These are phyloP conservation scores for Trilocha varians DNA, from an alignment of 2,888 invertebrate genomes.

Conservation along the genomic window DNA sequence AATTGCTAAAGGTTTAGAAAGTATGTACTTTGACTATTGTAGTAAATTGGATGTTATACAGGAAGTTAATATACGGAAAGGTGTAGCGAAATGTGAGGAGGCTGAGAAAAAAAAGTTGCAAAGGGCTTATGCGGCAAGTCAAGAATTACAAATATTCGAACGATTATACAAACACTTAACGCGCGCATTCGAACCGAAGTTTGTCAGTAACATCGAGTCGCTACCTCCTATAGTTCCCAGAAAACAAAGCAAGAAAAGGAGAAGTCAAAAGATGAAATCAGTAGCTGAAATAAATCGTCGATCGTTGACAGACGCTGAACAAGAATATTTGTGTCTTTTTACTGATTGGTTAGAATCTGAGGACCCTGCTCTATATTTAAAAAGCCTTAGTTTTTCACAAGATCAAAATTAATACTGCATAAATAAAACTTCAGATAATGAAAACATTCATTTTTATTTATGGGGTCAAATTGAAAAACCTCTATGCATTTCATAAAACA, in stretches of 20 bases:
- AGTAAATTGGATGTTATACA: constrained; percentile 71
- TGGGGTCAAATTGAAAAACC: constrained; percentile 54
- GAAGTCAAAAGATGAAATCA: constrained; percentile 4
- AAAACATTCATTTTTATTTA: constrained; percentile 69
- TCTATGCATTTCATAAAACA: constrained; percentile 51
- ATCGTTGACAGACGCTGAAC: constrained; percentile 39
- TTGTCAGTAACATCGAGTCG: background rate
- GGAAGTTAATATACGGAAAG: constrained; percentile 59
- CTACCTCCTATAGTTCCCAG: background rate
- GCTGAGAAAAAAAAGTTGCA: constrained; percentile 64
- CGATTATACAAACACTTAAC: constrained; percentile 56
- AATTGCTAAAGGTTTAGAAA: constrained; percentile 75
- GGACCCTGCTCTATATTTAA: constrained; percentile 41
- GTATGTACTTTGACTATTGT: constrained; percentile 62
- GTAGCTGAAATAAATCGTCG: constrained; percentile 13
- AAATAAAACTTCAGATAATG: constrained; percentile 32
- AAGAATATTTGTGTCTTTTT: constrained; percentile 49
- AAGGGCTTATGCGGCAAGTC: constrained; percentile 70
- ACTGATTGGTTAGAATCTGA: constrained; percentile 55
- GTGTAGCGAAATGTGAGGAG: constrained; percentile 64
- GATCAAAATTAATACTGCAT: constrained; percentile 10
- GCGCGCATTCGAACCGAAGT: constrained; percentile 42
- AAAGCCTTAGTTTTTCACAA: constrained; percentile 16
- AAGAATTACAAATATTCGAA: constrained; percentile 68
- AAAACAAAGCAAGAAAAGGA: constrained; percentile 11